Evolutionary conservation across 2,888 invertebrate species (phyloP).

Genomic region (Coelinius sp.): DNA sequence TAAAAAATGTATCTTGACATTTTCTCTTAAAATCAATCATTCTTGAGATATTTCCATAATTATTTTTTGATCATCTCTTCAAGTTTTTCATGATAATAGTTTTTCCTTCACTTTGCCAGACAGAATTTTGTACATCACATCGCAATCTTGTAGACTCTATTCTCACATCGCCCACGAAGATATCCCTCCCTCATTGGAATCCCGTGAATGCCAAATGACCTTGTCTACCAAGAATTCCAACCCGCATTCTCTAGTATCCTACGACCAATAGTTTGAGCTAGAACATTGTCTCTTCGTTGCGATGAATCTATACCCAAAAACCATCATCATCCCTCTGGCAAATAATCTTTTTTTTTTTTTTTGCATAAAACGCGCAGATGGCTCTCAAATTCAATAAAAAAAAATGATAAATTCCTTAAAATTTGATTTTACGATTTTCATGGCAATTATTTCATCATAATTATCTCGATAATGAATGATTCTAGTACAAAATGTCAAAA

Average conservation of each 20-base stretch:
- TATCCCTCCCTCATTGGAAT: conserved; percentile 15
- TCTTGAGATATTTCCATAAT: not conserved
- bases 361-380: too few species aligned
- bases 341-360: not conserved
- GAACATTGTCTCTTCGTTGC: conserved; percentile 2
- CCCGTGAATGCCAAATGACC: conserved; percentile 28
- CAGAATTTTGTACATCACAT: not conserved
- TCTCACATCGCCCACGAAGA: not conserved
- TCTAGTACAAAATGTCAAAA: too few species aligned
- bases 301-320: not conserved
- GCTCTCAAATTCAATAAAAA: too few species aligned
- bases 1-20: too few species aligned
- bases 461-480: too few species aligned
- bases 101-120: not conserved
- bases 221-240: conserved; percentile 30
- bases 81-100: not conserved
- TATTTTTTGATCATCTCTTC: not conserved
- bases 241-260: conserved; percentile 22
- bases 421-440: too few species aligned
- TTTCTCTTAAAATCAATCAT: too few species aligned
- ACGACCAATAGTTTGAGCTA: not conserved
- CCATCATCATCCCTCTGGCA: not conserved
- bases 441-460: too few species aligned
- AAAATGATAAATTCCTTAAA: too few species aligned
- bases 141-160: conserved; percentile 11